Conservation (phyloP, 2,797 vertebrate genomes). For the Pseudocheirus occidentalis region DNA sequence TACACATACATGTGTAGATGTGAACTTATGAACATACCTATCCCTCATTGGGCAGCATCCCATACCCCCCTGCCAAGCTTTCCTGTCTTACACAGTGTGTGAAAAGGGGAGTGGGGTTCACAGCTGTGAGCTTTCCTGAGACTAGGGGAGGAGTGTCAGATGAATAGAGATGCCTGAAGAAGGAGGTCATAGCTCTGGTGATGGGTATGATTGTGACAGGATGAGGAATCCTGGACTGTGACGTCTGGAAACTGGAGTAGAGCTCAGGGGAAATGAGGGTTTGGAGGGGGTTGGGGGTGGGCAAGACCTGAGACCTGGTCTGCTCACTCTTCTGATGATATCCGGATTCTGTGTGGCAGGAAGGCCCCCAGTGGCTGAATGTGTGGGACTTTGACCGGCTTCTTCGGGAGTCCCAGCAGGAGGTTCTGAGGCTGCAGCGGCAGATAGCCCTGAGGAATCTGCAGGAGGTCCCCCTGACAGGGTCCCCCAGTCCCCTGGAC, state of each 20-base stretch:
- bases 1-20: too few species aligned
- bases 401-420: slow-evolving; percentile 94
- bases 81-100: not conserved
- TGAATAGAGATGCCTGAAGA: not conserved
- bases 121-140: not conserved
- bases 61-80: not conserved
- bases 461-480: slow-evolving; percentile 72
- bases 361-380: slow-evolving; percentile 84
- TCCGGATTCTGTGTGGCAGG: slow-evolving; percentile 56
- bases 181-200: not conserved
- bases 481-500: not conserved
- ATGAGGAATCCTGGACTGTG: not conserved
- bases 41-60: not conserved
- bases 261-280: not conserved
- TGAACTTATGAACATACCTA: not conserved
- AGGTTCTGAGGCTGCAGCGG: slow-evolving; percentile 95
- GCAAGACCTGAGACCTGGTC: not conserved
- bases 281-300: not conserved
- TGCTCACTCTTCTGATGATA: not conserved
- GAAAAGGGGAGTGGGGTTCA: not conserved
- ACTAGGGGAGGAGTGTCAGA: not conserved
- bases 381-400: slow-evolving; percentile 91
- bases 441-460: slow-evolving; percentile 92
- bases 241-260: not conserved
- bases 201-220: not conserved